Base-by-base conservation (phyloP, 2,888 invertebrate genomes). In the Stenchaetothrips biformis region DNA sequence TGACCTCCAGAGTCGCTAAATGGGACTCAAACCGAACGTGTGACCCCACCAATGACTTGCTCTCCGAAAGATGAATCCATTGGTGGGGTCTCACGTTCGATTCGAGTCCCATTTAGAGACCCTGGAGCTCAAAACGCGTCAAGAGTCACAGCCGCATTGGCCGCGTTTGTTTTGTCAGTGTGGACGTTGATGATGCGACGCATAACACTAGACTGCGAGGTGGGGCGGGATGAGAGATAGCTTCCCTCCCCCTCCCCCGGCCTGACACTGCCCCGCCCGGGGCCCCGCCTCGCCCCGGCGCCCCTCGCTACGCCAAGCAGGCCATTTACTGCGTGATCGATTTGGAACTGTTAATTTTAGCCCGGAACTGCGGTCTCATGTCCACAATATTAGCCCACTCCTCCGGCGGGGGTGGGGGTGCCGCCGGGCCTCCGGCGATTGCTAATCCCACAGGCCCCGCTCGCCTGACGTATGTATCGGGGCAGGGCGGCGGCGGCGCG, bases 291-390 rank as follows among this genome's bases (percentile, higher is more conserved):
- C 13, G 13, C 53, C 67, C 7, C 21, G 25, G 25, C 9, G 21
- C 67, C 67, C 25, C 67, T 7, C 21, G 21, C n/a, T n/a, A n/a
- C 37, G 37, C 37, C 37, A 37, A 74, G 59, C 67, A 74, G 25
- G 25, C 67, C 67, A 74, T 74, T 74, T 74, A 74, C 67, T 21
- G 67, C 25, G 67, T 74, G 67, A 74, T 74, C 67, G 67, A 74
- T 74, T 74, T 25, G 21, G 7, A 25, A 8, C 67, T 25, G 67
- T 74, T 74, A 74, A 74, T 74, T 74, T 21, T 74, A 25, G 67
- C 8, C 67, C 67, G 67, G 67, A 74, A 74, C 25, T 74, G 67
- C 67, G 67, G 67, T 74, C 67, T 74, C 67, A 74, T 74, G 67
- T 74, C 67, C 25, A 74, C 67, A 74, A 74, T 74, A 74, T 74